phyloP scores from a whole-genome alignment of 2,888 invertebrate genomes.

The Oscheius sp. region DNA sequence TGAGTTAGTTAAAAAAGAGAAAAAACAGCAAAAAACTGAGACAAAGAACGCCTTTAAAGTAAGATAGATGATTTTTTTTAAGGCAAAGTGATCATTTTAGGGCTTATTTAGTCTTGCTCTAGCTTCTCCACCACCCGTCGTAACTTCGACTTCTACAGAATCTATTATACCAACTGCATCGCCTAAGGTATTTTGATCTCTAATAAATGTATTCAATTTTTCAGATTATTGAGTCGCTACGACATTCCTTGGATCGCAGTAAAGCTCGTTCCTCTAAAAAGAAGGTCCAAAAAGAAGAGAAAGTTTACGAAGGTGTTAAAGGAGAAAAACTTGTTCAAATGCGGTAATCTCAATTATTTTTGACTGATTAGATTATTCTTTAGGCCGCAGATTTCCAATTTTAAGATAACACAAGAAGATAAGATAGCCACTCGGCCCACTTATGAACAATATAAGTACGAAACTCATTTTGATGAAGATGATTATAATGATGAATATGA shows the following conservation, averaged over 20 bases:
- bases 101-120: slow-evolving; percentile 36
- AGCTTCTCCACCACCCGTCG: neutral
- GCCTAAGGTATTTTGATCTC: neutral
- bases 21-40: neutral
- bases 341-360: slow-evolving; percentile 14
- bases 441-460: slow-evolving; percentile 54
- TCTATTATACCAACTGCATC: too few species aligned
- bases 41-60: slow-evolving; percentile 18
- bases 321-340: slow-evolving; percentile 44
- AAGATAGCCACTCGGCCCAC: slow-evolving; percentile 52
- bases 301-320: slow-evolving; percentile 19
- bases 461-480: slow-evolving; percentile 46
- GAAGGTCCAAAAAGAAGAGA: neutral
- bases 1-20: neutral
- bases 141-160: too few species aligned
- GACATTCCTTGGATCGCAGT: slow-evolving; percentile 2
- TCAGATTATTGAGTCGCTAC: neutral
- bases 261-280: neutral
- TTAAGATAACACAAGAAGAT: slow-evolving; percentile 40
- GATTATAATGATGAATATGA: slow-evolving; percentile 61
- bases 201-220: neutral
- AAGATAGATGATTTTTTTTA: neutral
- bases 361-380: neutral
- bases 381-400: slow-evolving; percentile 36
- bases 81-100: neutral